A percentile compares a stretch with the other conserved stretches of the same genome.
These are phyloP conservation scores for Acrobasis repandana DNA, from an alignment of 2,888 invertebrate species.

Conservation along the genomic window DNA sequence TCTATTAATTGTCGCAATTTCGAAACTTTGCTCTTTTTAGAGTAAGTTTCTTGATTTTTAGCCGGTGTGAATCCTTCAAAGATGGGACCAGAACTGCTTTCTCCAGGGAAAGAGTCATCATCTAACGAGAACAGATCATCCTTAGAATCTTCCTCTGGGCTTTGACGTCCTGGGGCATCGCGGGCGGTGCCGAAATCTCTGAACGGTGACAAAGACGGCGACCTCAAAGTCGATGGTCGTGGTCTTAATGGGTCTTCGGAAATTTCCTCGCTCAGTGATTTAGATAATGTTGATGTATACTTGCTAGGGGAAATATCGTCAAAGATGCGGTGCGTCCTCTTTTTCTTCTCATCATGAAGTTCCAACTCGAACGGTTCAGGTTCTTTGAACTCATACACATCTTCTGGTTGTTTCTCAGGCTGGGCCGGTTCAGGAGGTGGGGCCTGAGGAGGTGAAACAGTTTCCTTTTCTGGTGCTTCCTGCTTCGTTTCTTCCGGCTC, in stretches of 20 bases:
- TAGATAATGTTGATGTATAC: constrained; percentile 71
- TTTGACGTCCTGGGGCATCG: constrained; percentile 83
- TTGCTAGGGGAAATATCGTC: constrained; percentile 79
- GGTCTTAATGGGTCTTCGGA: constrained; percentile 65
- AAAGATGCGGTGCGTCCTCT: constrained; percentile 75
- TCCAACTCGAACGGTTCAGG: constrained; percentile 94
- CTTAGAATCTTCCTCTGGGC: constrained; percentile 85
- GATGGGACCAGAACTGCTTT: constrained; percentile 75
- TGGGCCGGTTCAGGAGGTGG: constrained; percentile 49
- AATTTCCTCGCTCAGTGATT: constrained; percentile 83
- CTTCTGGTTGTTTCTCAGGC: constrained; percentile 77
- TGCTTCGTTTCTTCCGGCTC: constrained; percentile 69
- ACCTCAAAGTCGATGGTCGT: constrained; percentile 58
- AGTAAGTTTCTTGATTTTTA: constrained; percentile 80
- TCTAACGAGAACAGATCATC: constrained; percentile 83
- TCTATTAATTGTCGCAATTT: constrained; percentile 74
- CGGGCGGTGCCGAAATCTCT: constrained; percentile 73
- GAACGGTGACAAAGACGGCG: constrained; percentile 73
- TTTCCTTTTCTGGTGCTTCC: constrained; percentile 56
- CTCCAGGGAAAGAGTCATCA: constrained; percentile 84
- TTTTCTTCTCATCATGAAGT: constrained; percentile 83
- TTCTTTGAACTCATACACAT: constrained; percentile 94
- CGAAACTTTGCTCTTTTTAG: constrained; percentile 76
- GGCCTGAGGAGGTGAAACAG: constrained; percentile 34
- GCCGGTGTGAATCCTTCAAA: constrained; percentile 83